These are phyloP conservation scores for Anaspis maculata DNA, from an alignment of 2,888 invertebrate genomes.

Conservation along the genomic window DNA sequence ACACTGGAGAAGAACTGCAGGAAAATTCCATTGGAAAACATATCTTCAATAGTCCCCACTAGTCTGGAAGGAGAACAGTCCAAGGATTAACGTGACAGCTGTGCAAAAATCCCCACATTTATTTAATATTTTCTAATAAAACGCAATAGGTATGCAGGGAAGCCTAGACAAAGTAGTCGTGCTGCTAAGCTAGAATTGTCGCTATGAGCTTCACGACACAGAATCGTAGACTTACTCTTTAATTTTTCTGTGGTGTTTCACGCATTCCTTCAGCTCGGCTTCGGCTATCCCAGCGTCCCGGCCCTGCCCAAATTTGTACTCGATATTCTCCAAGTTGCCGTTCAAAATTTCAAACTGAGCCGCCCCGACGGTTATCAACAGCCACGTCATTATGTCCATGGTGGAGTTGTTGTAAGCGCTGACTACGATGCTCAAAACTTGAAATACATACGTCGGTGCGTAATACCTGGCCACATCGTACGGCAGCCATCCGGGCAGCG, in stretches of 20 bases:
- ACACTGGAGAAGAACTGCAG: constrained; percentile 13
- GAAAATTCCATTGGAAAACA: constrained; percentile 11
- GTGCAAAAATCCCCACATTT: too few relatives aligned
- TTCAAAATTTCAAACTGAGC: constrained; percentile 21
- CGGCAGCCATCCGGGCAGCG: background rate
- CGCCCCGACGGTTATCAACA: constrained; percentile 18
- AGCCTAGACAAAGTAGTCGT: too few relatives aligned
- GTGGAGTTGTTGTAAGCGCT: background rate
- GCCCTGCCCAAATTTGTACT: too few relatives aligned
- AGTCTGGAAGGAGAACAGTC: constrained; percentile 8
- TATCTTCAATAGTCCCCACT: constrained; percentile 4
- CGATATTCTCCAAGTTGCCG: constrained; percentile 18
- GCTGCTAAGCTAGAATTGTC: background rate
- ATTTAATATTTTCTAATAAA: too few relatives aligned
- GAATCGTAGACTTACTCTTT: constrained; percentile 1
- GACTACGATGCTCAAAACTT: background rate
- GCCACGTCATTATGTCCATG: constrained; percentile 15
- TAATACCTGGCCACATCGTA: background rate
- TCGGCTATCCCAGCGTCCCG: background rate
- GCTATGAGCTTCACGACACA: background rate
- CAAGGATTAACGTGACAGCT: too few relatives aligned
- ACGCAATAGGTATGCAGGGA: too few relatives aligned
- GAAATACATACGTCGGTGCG: background rate
- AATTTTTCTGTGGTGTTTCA: constrained; percentile 5
- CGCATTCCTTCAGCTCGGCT: constrained; percentile 1